Percentiles rank a stretch among this genome's conserved stretches.
Conservation (phyloP, 2,113 vertebrate genomes). For the Mirza zaza region DNA sequence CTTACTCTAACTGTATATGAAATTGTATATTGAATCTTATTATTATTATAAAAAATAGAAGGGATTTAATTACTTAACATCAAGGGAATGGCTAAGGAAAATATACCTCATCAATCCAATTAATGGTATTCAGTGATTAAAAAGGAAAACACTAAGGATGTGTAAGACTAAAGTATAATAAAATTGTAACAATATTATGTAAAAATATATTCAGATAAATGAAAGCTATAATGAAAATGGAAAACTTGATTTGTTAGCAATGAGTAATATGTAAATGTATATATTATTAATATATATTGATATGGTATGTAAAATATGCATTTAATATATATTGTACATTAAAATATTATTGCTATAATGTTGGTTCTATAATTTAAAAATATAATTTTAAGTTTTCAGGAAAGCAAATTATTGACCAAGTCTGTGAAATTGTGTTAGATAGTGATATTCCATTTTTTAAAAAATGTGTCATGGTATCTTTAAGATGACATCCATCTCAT, state of each 20-base stretch:
- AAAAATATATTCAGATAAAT: background rate
- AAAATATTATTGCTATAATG: background rate
- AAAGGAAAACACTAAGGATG: background rate
- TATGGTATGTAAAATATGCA: background rate
- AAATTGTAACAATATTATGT: background rate
- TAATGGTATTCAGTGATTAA: background rate
- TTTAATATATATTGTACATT: background rate
- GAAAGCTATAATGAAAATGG: background rate
- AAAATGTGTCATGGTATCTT: conserved; percentile 55
- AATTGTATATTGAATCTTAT: conserved; percentile 32
- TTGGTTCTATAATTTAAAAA: conserved; percentile 9
- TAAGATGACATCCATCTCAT: conserved; percentile 60
- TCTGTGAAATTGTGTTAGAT: background rate
- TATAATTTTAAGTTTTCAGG: conserved; percentile 14
- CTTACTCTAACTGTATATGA: background rate
- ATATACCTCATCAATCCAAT: background rate
- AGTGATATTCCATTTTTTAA: conserved; percentile 44
- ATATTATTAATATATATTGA: background rate
- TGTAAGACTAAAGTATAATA: background rate
- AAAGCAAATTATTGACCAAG: conserved; percentile 1
- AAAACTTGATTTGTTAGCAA: conserved; percentile 15
- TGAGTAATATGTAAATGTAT: background rate
- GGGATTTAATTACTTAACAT: background rate
- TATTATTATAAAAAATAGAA: background rate
- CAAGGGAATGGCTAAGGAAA: background rate